Base-by-base conservation (phyloP, 2,797 vertebrate species). In the Atherinosoma microstoma region DNA sequence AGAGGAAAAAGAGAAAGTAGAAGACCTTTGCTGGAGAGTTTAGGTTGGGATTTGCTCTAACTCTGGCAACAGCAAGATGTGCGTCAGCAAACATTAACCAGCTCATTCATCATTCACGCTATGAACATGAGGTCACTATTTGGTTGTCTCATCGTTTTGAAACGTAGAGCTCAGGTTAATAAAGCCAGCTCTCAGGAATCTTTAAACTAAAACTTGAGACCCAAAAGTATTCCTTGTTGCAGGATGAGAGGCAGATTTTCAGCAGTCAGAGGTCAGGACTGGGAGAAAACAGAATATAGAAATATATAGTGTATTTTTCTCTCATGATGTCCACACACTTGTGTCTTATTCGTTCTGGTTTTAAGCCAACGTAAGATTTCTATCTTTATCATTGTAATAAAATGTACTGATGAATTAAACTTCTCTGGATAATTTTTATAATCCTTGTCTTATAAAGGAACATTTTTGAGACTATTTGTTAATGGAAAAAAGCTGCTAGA, bases 21-120 rank as follows among this genome's bases (percentile, higher is more conserved):
- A 58, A 74, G 64, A 72, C 67, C 65, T 72, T 64, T 73, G 64
- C 58, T 22, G 11, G 13, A 66, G 76, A 79, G 66, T 89, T 76
- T 83, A 63, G 71, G 27, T 70, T 45, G 53, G 73, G 75, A 86
- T 90, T 84, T 82, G 81, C 76, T 73, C 16, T 0, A 51, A 30
- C 78, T 75, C 67, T 64, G 75, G 56, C 64, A 75, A 82, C 87
- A 80, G 78, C 72, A 67, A 76, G 84, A 81, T 84, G 70, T 79
- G 86, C 79, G 72, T 88, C 89, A 86, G 89, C 89, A 86, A 77
- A 84, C 75, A 87, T 89, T 86, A 87, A 77, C 66, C 53, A 63
- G 69, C 84, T 87, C 69, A 76, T 92, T 86, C 62, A 84, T 89
- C 89, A 87, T 91, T 88, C 79, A 84, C 56, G 1, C 67, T 79